Evolutionary conservation across 2,888 invertebrate genomes (phyloP), one percentile per base, ranked within the genome.

Genomic region (Spisula solida): DNA sequence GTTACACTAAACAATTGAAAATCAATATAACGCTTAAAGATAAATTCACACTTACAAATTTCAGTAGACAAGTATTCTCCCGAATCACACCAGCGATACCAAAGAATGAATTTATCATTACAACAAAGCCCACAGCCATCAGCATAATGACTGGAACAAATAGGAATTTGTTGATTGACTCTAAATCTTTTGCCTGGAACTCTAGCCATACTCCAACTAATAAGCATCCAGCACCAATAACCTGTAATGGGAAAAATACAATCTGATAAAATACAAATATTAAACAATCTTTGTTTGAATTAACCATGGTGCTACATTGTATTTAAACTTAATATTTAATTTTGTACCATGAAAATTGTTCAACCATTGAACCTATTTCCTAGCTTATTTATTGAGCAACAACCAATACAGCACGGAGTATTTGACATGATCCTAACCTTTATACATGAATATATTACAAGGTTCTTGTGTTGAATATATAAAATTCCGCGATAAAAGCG

Each of bases 11-110:
- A 51, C 51, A 51, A 51, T 51, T 51, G 51, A 51, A 51, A 51
- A 51, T 66, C 25, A 25, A 66, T n/a, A 66, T 41, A 66, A 25
- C 60, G 25, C 10, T 75, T 31, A 5, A 34, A 75, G 20, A 18
- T 51, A 47, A 51, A 84, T 70, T 83, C 20, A 66, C 18, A 95
- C 95, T 92, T 91, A 96, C 96, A 86, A 95, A 90, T 94, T 94
- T 95, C 34, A 96, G 94, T 29, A 95, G 92, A 25, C 93, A 88
- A n/a, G 93, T 92, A 81, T 95, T 94, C 86, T 96, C 96, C 66
- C 93, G 91, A 60, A 95, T 56, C 4, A 95, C 94, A 6, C 96
- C 96, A 34, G 95, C 90, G 55, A 95, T 85, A 14, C 96, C 96
- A 85, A 94, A 92, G 51, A 96, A 81, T 16, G 96, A 94, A 78